phyloP scores from a whole-genome alignment of 2,888 invertebrate species.

The Tyria jacobaeae region DNA sequence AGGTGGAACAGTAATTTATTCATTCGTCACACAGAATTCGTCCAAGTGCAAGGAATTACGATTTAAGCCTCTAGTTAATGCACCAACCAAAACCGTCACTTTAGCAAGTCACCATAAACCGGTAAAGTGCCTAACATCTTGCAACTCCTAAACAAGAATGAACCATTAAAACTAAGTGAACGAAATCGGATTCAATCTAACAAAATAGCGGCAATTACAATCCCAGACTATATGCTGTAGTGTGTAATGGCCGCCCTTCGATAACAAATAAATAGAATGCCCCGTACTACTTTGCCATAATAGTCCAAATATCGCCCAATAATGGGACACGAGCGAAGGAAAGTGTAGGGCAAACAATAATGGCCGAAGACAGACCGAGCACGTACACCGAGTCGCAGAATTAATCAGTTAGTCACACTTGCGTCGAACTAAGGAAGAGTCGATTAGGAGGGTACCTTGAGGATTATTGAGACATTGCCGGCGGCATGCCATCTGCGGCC shows the following conservation, averaged over 20 bases:
- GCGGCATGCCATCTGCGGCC: conserved; percentile 81
- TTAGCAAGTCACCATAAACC: conserved; percentile 32
- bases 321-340: conserved; percentile 71
- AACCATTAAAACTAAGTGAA: conserved; percentile 67
- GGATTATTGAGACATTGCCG: conserved; percentile 85
- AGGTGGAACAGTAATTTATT: conserved; percentile 36
- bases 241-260: conserved; percentile 73
- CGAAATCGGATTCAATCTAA: conserved; percentile 74
- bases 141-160: conserved; percentile 58
- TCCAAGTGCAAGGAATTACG: conserved; percentile 55
- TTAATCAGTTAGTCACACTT: conserved; percentile 87
- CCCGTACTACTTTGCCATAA: conserved; percentile 67
- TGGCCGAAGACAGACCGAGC: conserved; percentile 69
- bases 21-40: conserved; percentile 44
- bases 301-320: conserved; percentile 81
- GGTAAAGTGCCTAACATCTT: conserved; percentile 51
- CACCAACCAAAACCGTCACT: conserved; percentile 53
- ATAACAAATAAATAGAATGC: conserved; percentile 75
- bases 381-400: conserved; percentile 79
- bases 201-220: conserved; percentile 81
- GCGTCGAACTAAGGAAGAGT: conserved; percentile 83
- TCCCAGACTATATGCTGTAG: conserved; percentile 72
- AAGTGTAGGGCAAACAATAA: conserved; percentile 80
- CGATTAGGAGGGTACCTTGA: conserved; percentile 85
- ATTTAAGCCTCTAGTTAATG: conserved; percentile 61